Percentiles rank a stretch among this genome's conserved stretches.
Evolutionary conservation across 2,113 vertebrate species (phyloP).

Genomic region (Propithecus coquereli): DNA sequence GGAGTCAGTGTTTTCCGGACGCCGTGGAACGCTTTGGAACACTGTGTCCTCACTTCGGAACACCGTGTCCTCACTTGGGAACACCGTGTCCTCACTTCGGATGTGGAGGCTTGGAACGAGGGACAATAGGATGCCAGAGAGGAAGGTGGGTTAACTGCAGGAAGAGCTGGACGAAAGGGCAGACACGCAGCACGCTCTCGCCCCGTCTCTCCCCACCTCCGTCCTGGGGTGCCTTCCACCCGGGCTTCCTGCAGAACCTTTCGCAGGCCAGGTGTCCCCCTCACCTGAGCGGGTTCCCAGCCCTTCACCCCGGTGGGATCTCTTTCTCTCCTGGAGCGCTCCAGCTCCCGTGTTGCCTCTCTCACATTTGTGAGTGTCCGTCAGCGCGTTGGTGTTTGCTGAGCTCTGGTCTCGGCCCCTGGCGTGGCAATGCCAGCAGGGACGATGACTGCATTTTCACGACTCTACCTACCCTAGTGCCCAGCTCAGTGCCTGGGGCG

Average conservation of each 20-base stretch:
- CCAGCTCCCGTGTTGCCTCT: fast-evolving
- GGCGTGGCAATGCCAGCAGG: fast-evolving
- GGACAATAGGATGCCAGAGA: not conserved
- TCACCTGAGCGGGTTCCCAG: fast-evolving
- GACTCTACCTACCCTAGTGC: not conserved
- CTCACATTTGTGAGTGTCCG: fast-evolving
- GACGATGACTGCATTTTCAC: not conserved
- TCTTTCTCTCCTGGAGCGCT: not conserved
- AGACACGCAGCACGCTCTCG: fast-evolving
- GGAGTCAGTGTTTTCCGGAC: not conserved
- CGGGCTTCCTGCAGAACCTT: not conserved
- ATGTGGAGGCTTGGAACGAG: fast-evolving
- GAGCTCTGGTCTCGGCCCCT: too few species aligned
- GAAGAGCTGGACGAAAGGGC: not conserved
- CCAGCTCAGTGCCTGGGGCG: not conserved
- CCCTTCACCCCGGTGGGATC: not conserved
- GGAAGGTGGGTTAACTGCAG: not conserved
- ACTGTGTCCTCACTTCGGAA: not conserved
- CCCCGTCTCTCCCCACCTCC: not conserved
- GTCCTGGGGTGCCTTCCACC: fast-evolving
- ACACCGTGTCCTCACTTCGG: not conserved
- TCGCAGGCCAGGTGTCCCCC: fast-evolving
- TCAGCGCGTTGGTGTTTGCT: fast-evolving
- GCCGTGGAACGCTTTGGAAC: not conserved
- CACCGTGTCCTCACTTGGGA: not conserved